phyloP scores from a whole-genome alignment of 2,797 vertebrate species.

The Myripristis jacobus region DNA sequence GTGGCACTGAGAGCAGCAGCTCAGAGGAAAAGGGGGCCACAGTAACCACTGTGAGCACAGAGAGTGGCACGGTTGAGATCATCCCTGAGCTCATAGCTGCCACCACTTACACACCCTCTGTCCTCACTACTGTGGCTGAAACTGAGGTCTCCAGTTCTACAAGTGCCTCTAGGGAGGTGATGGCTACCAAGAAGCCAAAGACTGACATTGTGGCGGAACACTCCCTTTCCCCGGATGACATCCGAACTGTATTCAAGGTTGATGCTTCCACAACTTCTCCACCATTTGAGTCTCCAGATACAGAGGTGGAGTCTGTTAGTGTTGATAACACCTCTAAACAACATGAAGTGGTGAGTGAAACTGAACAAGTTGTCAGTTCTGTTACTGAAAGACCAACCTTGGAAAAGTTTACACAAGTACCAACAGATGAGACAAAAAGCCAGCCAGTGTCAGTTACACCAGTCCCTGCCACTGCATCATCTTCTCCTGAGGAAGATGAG shows the following conservation, averaged over 20 bases:
- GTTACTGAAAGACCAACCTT: slow-evolving; percentile 38
- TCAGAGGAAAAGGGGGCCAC: slow-evolving; percentile 48
- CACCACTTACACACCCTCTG: slow-evolving; percentile 26
- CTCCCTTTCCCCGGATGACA: slow-evolving; percentile 53
- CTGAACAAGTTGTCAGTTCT: slow-evolving; percentile 35
- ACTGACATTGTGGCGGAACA: slow-evolving; percentile 22
- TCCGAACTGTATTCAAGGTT: slow-evolving; percentile 70
- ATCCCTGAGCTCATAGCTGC: slow-evolving; percentile 9
- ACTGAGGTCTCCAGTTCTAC: slow-evolving; percentile 28
- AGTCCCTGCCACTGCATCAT: slow-evolving; percentile 28
- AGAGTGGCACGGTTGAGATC: slow-evolving; percentile 17
- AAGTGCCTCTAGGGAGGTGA: slow-evolving; percentile 31
- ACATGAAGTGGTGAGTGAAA: slow-evolving; percentile 37
- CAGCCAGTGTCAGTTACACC: slow-evolving; percentile 21
- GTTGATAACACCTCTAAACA: slow-evolving; percentile 28
- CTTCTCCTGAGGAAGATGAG: slow-evolving; percentile 35
- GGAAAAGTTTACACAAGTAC: slow-evolving; percentile 37
- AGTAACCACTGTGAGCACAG: slow-evolving; percentile 4
- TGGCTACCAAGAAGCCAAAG: slow-evolving; percentile 43
- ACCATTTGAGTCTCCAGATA: slow-evolving; percentile 15
- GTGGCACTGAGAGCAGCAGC: slow-evolving; percentile 43
- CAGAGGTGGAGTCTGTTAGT: slow-evolving; percentile 34
- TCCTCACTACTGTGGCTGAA: slow-evolving; percentile 12
- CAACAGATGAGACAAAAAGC: slow-evolving; percentile 46
- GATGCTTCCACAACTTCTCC: slow-evolving; percentile 58